Evolutionary conservation across 2,888 invertebrate genomes (phyloP).

Genomic region (Malthinus flaveolus): DNA sequence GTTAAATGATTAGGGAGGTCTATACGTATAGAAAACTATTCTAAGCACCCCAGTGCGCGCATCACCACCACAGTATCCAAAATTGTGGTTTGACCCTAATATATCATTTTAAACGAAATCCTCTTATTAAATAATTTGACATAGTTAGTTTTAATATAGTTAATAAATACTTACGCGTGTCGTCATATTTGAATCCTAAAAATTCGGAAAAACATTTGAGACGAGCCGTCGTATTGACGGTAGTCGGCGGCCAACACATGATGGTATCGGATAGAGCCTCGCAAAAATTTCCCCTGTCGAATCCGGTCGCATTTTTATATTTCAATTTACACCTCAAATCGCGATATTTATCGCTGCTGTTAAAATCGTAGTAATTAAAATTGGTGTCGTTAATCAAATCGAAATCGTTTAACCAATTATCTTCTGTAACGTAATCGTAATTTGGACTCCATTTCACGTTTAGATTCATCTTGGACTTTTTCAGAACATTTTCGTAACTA

Average conservation of each 20-base stretch:
- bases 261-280: slow-evolving; percentile 74
- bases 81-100: too few species aligned
- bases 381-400: slow-evolving; percentile 18
- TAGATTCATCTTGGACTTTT: background rate
- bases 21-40: too few species aligned
- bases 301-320: slow-evolving; percentile 7
- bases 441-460: background rate
- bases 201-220: slow-evolving; percentile 81
- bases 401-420: slow-evolving; percentile 17
- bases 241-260: slow-evolving; percentile 83
- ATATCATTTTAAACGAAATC: too few species aligned
- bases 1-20: too few species aligned
- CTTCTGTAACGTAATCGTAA: slow-evolving; percentile 11
- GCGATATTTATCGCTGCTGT: slow-evolving; percentile 16
- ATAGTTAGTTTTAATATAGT: too few species aligned
- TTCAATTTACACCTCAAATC: slow-evolving; percentile 19
- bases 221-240: slow-evolving; percentile 67
- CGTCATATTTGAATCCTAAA: slow-evolving; percentile 78
- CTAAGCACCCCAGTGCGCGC: too few species aligned
- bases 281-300: slow-evolving; percentile 55
- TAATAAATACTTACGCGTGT: slow-evolving; percentile 76
- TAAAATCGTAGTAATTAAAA: slow-evolving; percentile 15
- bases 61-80: too few species aligned
- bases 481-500: background rate
- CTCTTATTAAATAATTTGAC: too few species aligned